These are phyloP conservation scores for Hydrozoanthus gracilis DNA, from an alignment of 92 coral and sea anemone genomes.

Conservation along the genomic window DNA sequence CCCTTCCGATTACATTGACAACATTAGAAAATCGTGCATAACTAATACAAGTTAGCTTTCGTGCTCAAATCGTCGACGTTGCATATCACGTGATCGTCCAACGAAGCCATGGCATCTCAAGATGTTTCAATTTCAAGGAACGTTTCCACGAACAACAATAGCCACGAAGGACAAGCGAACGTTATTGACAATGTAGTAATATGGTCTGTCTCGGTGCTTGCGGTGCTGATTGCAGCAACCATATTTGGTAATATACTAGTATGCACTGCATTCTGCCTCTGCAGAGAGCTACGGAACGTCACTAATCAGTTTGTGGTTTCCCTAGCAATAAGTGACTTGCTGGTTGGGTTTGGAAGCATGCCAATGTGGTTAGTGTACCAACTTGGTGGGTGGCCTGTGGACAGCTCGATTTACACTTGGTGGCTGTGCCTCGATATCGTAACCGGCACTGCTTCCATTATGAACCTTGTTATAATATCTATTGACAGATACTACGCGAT, in stretches of 20 bases:
- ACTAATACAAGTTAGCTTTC: not conserved
- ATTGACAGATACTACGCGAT: constrained; percentile 87
- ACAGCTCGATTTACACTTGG: constrained; percentile 57
- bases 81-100: not conserved
- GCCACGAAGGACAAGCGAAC: not conserved
- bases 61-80: not conserved
- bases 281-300: constrained; percentile 77
- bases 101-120: constrained; percentile 19
- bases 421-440: constrained; percentile 87
- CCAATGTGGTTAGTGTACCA: constrained; percentile 79
- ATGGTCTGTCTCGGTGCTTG: constrained; percentile 64
- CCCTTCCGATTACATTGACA: not conserved
- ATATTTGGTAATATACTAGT: constrained; percentile 81
- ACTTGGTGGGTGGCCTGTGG: constrained; percentile 63
- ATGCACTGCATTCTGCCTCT: constrained; percentile 79
- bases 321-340: constrained; percentile 78
- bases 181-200: constrained; percentile 59
- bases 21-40: not conserved
- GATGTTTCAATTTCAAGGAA: not conserved
- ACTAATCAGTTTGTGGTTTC: constrained; percentile 87
- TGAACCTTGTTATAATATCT: constrained; percentile 86
- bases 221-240: constrained; percentile 72
- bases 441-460: constrained; percentile 82
- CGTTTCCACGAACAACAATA: constrained; percentile 4
- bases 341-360: constrained; percentile 88